Evolutionary conservation across 2,888 invertebrate species (phyloP), one percentile per base, ranked within the genome.

Genomic region (Lumbricus terrestris): DNA sequence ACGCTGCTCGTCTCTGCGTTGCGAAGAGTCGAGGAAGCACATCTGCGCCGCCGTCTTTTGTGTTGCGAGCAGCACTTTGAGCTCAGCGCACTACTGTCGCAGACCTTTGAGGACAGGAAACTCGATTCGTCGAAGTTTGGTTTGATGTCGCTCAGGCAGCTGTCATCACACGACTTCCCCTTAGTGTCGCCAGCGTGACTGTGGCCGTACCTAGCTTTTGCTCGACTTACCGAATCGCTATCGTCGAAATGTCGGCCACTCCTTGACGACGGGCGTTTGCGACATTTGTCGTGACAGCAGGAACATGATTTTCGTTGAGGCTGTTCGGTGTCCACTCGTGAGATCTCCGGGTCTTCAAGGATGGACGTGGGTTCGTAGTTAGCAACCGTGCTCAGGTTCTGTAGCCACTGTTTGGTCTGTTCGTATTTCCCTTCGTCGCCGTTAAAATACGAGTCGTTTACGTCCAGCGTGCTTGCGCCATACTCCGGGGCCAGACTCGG

Each of bases 401-500:
- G 89, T 35, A 91, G 88, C 91, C 91, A 91, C 82, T 89, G 90
- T 37, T 88, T 90, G 20, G 91, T 91, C 82, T 90, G 91, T 23
- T n/a, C 88, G 34, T 89, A 33, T 38, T 88, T 88, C 11, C 20
- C 82, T 40, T 91, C 88, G 37, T 88, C 91, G 34, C 37, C 85
- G 85, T 85, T 85, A 23, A 85, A 35, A 37, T 85, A 85, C 18
- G 85, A 35, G 85, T 40, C 35, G 37, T 42, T 40, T 82, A 38
- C 88, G 42, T n/a, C 18, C 37, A 34, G 88, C 47, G 35, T 88
- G 88, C 88, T 40, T 33, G 35, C 33, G 37, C 88, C 47, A 34
- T 37, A 20, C 20, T 37, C 33, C 5, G 37, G 54, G 54, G 34
- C 34, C 33, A 54, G 15, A 54, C 42, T n/a, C 34, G 69, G 89